Evolutionary conservation across 2,797 vertebrate species (phyloP).

Genomic region (Eidolon dupreanum): DNA sequence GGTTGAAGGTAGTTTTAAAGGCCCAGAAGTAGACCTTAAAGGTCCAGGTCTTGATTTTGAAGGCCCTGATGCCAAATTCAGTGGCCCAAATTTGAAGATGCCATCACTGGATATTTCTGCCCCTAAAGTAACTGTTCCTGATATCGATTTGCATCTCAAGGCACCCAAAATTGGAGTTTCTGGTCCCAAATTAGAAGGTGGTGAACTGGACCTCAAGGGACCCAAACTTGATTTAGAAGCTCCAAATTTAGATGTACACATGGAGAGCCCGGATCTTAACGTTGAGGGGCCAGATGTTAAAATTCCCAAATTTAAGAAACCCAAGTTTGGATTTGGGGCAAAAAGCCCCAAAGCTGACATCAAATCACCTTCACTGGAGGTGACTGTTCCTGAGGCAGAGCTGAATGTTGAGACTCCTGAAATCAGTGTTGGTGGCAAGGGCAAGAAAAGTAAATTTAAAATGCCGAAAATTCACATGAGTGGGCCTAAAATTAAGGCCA

Average conservation of each 20-base stretch:
- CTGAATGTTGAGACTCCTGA: slow-evolving; percentile 79
- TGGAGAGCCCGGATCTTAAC: slow-evolving; percentile 78
- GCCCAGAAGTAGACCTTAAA: slow-evolving; percentile 77
- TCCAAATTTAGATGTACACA: slow-evolving; percentile 71
- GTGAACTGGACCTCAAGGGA: slow-evolving; percentile 74
- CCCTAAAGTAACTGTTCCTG: slow-evolving; percentile 80
- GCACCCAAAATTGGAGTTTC: slow-evolving; percentile 80
- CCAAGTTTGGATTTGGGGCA: slow-evolving; percentile 85
- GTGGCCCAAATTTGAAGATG: slow-evolving; percentile 80
- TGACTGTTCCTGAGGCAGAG: slow-evolving; percentile 79
- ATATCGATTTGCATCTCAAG: slow-evolving; percentile 81
- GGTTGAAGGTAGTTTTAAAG: slow-evolving; percentile 76
- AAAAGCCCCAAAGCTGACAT: slow-evolving; percentile 85
- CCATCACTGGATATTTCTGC: slow-evolving; percentile 79
- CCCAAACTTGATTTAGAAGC: slow-evolving; percentile 77
- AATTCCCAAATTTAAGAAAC: slow-evolving; percentile 84
- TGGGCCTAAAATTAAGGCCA: slow-evolving; percentile 84
- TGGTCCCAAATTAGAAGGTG: slow-evolving; percentile 78
- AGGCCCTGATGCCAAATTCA: slow-evolving; percentile 70
- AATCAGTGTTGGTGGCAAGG: slow-evolving; percentile 85
- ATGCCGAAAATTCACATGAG: slow-evolving; percentile 88
- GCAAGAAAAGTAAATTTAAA: slow-evolving; percentile 93
- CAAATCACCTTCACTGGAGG: slow-evolving; percentile 82
- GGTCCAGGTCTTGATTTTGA: slow-evolving; percentile 77
- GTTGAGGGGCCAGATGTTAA: slow-evolving; percentile 83